phyloP scores from a whole-genome alignment of 2,113 vertebrate genomes.

The Atrichornis clamosus region DNA sequence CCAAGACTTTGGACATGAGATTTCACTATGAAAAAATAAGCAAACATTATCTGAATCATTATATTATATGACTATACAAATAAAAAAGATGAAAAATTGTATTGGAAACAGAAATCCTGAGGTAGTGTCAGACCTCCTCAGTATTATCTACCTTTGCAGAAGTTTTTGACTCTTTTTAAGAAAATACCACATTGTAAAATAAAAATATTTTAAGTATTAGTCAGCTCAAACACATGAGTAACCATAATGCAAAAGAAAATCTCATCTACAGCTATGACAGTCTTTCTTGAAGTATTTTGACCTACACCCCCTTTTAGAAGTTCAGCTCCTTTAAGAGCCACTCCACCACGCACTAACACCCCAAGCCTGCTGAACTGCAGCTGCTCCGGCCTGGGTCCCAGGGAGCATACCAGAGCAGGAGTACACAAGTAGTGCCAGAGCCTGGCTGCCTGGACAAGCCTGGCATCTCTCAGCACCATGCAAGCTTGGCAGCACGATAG shows the following conservation, averaged over 20 bases:
- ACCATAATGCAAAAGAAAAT: background rate
- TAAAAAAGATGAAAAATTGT: background rate
- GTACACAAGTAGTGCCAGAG: background rate
- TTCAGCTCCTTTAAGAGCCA: background rate
- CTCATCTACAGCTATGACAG: rapidly evolving
- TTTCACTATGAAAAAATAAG: background rate
- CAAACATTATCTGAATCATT: background rate
- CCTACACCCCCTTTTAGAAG: background rate
- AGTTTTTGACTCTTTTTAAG: background rate
- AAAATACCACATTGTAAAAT: background rate
- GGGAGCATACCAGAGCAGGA: constrained; percentile 16
- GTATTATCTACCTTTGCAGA: background rate
- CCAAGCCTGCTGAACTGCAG: background rate
- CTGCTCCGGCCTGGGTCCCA: background rate
- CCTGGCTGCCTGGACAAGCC: constrained; percentile 31
- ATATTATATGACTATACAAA: background rate
- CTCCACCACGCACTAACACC: background rate
- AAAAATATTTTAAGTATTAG: background rate
- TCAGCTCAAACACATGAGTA: background rate
- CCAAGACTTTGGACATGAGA: background rate
- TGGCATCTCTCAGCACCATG: background rate
- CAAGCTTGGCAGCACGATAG: background rate
- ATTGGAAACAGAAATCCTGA: background rate
- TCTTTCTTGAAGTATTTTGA: background rate
- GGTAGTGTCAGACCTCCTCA: background rate